phyloP scores from a whole-genome alignment of 1,140 invertebrate genomes.

The Nylanderia fulva region DNA sequence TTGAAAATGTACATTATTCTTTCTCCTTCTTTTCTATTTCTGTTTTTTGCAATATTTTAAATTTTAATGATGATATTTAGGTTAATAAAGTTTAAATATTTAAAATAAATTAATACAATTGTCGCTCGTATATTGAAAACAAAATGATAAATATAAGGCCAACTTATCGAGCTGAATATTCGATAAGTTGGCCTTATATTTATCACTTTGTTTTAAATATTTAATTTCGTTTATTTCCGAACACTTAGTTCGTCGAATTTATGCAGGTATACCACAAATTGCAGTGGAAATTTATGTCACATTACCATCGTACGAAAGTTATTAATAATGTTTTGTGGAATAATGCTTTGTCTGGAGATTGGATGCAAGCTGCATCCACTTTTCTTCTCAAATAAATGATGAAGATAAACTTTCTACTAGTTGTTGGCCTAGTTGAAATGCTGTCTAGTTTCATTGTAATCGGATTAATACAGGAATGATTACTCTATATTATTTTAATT shows the following conservation, averaged over 20 bases:
- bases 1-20: not conserved
- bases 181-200: no score
- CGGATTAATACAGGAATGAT: not conserved
- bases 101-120: no score
- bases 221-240: not conserved
- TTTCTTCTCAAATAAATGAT: conserved; percentile 19
- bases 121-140: no score
- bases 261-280: not conserved
- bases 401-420: conserved; percentile 8
- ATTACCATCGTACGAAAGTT: conserved; percentile 14
- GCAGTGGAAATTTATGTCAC: not conserved
- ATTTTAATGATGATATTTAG: not conserved
- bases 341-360: not conserved
- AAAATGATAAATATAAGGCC: no score
- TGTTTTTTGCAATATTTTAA: not conserved
- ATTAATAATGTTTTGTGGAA: conserved; percentile 29
- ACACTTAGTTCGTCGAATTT: not conserved
- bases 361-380: not conserved
- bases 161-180: no score
- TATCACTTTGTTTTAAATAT: no score
- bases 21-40: not conserved
- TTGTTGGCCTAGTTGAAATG: not conserved
- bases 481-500: no score
- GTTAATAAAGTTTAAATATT: not conserved
- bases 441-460: not conserved